Base-by-base conservation (phyloP, 2,113 vertebrate genomes). In the Callithrix jacchus region DNA sequence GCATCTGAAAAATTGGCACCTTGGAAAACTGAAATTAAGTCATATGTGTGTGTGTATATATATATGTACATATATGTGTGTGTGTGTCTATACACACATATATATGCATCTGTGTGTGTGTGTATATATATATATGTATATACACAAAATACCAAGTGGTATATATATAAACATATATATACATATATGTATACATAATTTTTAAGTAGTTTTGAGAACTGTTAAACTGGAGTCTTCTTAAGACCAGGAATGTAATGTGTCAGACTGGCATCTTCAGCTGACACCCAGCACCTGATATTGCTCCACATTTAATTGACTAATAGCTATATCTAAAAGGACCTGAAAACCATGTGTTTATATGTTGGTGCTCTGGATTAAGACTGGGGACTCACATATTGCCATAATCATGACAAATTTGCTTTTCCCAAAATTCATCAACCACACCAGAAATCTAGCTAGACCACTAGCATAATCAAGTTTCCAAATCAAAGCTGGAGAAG, bases 1-100 rank as follows among this genome's bases (percentile, higher is more conserved):
- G 82, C 87, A 73, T 92, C 80, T 95, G 49, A 6, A 93, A n/a
- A 84, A 23, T 17, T 87, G 96, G 84, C 3, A 95, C 58, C 96
- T 98, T 97, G 82, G 77, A 96, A 52, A 98, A 87, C 81, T 93
- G 71, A 96, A 91, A 96, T 95, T 94, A 96, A 96, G 68, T 94
- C 73, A 84, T 76, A 70, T 90, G 54, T 52, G 21, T 13, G 30
- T 35, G 16, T 40, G 27, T 11, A 11, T 25, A 1, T 58, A 4
- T 25, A 3, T 25, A 0, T 16, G 4, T 16, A 52, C 4, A 52
- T 52, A 52, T 52, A 4, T 52, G 52, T 52, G 4, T 52, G 4
- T 58, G 21, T 58, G 3, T 25, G 1, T 12, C 12, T 47, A 47
- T 23, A 3, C 21, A 56, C 8, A 23, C 3, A 42, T 23, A 56